Conservation (phyloP, 2,888 invertebrate species). For the Drosophila putrida region DNA sequence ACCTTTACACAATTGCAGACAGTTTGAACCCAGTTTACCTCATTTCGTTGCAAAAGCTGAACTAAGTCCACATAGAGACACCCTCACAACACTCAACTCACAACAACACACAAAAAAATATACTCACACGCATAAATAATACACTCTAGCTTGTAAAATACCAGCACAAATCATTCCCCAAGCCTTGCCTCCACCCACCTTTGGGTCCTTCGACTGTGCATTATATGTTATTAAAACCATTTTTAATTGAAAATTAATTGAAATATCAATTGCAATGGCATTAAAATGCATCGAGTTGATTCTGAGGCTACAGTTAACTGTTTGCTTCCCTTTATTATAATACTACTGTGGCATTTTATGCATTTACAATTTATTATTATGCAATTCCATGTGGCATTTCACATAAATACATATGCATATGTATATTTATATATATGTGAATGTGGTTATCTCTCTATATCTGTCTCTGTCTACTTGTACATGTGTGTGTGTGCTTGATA, state of each 20-base stretch:
- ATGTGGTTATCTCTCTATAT: too few relatives aligned
- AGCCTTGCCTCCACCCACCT: background rate
- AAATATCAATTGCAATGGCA: conserved; percentile 74
- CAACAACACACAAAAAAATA: background rate
- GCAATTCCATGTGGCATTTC: conserved; percentile 52
- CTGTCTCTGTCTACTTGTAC: conserved; percentile 3
- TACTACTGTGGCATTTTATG: conserved; percentile 62
- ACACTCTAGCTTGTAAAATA: conserved; percentile 38
- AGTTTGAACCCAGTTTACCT: background rate
- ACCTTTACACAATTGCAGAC: background rate
- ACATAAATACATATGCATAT: background rate
- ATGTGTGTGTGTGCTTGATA: conserved; percentile 35
- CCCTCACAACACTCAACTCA: background rate
- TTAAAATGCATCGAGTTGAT: conserved; percentile 51
- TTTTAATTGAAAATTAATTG: conserved; percentile 78
- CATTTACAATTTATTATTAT: conserved; percentile 64
- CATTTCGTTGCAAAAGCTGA: background rate
- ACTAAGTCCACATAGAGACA: background rate
- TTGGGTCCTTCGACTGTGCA: conserved; percentile 24
- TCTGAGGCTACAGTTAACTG: conserved; percentile 26
- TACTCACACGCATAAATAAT: background rate
- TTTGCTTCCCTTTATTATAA: conserved; percentile 48
- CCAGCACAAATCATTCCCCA: conserved; percentile 29
- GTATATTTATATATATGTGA: background rate
- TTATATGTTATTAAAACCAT: conserved; percentile 63